A percentile compares a stretch with the other conserved stretches of the same genome.
phyloP scores from a whole-genome alignment of 1,140 invertebrate species.

The Zaprionus vittiger region DNA sequence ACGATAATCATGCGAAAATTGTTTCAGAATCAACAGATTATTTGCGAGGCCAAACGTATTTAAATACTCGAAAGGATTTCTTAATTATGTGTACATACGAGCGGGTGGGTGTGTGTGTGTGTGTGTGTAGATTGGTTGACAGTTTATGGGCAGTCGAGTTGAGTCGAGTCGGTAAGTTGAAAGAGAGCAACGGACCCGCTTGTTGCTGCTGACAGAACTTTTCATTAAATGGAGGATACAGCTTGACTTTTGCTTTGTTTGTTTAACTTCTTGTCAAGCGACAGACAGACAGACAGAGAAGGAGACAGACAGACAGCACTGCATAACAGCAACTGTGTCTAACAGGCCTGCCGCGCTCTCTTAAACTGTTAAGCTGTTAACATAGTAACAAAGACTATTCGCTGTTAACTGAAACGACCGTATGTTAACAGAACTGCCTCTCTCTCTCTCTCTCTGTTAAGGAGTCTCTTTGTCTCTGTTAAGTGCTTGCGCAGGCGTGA shows the following conservation, averaged over 20 bases:
- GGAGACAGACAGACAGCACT: not conserved
- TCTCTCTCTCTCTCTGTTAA: slow-evolving; percentile 8
- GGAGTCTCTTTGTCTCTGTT: slow-evolving; percentile 16
- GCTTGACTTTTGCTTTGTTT: slow-evolving; percentile 82
- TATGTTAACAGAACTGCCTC: slow-evolving; percentile 22
- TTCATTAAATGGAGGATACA: slow-evolving; percentile 63
- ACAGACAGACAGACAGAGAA: slow-evolving; percentile 44
- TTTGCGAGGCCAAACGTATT: slow-evolving; percentile 61
- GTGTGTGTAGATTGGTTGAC: slow-evolving; percentile 40
- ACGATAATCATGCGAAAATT: slow-evolving; percentile 68
- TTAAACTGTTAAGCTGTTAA: slow-evolving; percentile 21
- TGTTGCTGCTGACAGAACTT: slow-evolving; percentile 69
- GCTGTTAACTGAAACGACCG: slow-evolving; percentile 16
- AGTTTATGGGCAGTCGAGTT: slow-evolving; percentile 55
- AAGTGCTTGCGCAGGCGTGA: slow-evolving; percentile 52
- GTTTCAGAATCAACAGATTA: slow-evolving; percentile 77
- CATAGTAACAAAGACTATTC: slow-evolving; percentile 23
- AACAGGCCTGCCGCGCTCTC: slow-evolving; percentile 6
- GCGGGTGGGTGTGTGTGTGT: slow-evolving; percentile 5
- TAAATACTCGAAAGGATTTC: slow-evolving; percentile 58
- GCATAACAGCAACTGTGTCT: slow-evolving; percentile 15
- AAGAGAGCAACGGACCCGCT: slow-evolving; percentile 38
- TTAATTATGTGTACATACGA: slow-evolving; percentile 75
- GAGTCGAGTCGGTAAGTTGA: slow-evolving; percentile 15
- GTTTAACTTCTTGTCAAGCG: slow-evolving; percentile 75